Percentiles rank a stretch among this genome's conserved stretches.
phyloP scores from a whole-genome alignment of 2,797 vertebrate species.

The Darevskia mixta region DNA sequence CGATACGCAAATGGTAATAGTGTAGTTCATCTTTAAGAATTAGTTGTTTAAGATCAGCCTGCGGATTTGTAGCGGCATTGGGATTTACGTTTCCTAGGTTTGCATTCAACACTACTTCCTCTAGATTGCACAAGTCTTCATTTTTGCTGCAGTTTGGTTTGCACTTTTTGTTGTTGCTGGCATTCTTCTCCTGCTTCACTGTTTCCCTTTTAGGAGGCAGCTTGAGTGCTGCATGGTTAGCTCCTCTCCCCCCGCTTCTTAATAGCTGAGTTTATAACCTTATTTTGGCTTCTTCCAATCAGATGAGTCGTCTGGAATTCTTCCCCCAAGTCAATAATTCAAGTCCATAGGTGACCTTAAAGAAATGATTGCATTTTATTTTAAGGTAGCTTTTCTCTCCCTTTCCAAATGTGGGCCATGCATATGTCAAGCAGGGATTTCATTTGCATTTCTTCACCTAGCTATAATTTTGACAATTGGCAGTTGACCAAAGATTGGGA shows the following conservation, averaged over 20 bases:
- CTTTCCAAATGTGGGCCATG: conserved; percentile 56
- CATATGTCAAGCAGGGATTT: conserved; percentile 73
- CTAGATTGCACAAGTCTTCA: not conserved
- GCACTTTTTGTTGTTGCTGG: not conserved
- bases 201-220: not conserved
- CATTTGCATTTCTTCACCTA: conserved; percentile 77
- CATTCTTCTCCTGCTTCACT: conserved; percentile 8
- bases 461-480: conserved; percentile 78
- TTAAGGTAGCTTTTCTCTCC: conserved; percentile 63
- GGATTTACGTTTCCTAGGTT: not conserved
- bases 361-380: conserved; percentile 75
- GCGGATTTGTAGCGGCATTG: not conserved
- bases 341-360: conserved; percentile 74
- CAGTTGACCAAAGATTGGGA: conserved; percentile 74
- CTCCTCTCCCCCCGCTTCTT: conserved; percentile 7
- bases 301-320: conserved; percentile 64
- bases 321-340: conserved; percentile 67
- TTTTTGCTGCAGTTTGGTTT: not conserved
- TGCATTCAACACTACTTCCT: not conserved
- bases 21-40: no score
- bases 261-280: conserved; percentile 56
- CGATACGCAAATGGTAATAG: no score
- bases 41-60: not conserved
- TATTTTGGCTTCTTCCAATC: conserved; percentile 60
- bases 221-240: not conserved